Evolutionary conservation across 2,113 vertebrate genomes (phyloP).

Genomic region (Aptenodytes patagonicus): DNA sequence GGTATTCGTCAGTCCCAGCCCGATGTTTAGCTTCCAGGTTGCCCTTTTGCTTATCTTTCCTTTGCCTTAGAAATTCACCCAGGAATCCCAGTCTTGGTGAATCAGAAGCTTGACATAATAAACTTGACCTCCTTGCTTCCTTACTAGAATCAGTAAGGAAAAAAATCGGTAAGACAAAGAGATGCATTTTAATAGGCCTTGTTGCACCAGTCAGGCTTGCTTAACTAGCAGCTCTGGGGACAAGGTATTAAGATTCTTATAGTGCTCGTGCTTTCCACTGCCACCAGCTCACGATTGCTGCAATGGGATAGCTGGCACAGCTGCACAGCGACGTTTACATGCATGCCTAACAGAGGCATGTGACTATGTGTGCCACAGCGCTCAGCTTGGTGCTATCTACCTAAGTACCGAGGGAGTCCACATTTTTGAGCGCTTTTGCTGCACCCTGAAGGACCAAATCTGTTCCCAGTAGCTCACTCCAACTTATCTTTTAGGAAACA

Average conservation of each 20-base stretch:
- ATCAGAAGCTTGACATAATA: neutral
- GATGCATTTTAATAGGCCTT: neutral
- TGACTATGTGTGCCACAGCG: fast-evolving
- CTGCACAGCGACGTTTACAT: neutral
- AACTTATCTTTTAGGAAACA: neutral
- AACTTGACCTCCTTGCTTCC: neutral
- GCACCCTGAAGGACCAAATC: neutral
- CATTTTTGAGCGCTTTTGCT: neutral
- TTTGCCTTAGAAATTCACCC: neutral
- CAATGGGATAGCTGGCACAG: neutral
- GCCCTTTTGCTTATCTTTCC: neutral
- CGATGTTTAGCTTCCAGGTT: neutral
- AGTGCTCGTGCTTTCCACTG: neutral
- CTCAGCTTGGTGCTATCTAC: neutral
- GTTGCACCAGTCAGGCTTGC: neutral
- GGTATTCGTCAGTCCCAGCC: neutral
- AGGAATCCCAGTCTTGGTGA: neutral
- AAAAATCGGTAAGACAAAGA: neutral
- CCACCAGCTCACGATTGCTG: neutral
- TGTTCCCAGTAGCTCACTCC: neutral
- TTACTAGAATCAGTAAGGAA: no score
- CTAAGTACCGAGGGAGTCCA: neutral
- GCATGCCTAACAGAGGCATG: neutral
- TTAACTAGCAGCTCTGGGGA: neutral
- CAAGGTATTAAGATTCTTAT: neutral